These are phyloP conservation scores for Argopecten irradians DNA, from an alignment of 1,140 invertebrate species.

Conservation along the genomic window DNA sequence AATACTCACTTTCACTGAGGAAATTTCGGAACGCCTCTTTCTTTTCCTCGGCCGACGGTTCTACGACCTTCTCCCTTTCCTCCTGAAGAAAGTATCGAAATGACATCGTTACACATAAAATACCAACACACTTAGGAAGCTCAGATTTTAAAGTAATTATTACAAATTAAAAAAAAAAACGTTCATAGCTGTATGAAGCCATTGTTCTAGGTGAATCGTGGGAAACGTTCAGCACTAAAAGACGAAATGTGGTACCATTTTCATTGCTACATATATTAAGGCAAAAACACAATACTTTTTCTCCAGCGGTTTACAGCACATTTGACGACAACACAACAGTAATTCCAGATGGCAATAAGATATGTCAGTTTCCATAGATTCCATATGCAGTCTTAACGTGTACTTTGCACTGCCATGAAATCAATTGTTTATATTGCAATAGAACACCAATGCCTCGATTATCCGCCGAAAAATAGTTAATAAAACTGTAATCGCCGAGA, in stretches of 20 bases:
- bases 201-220: too few species aligned
- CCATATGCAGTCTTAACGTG: background rate
- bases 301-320: too few species aligned
- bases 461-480: background rate
- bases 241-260: too few species aligned
- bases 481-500: background rate
- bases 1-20: background rate
- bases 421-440: background rate
- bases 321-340: too few species aligned
- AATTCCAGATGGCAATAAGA: too few species aligned
- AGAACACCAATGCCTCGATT: background rate
- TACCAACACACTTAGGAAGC: background rate
- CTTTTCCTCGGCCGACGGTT: background rate
- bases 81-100: conserved; percentile 13
- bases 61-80: background rate
- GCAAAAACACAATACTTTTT: too few species aligned
- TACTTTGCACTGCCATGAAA: background rate
- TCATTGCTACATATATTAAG: too few species aligned
- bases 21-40: background rate
- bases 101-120: background rate
- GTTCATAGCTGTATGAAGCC: too few species aligned
- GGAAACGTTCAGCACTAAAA: too few species aligned
- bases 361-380: too few species aligned
- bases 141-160: too few species aligned
- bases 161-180: too few species aligned